A percentile compares a stretch with the other conserved stretches of the same genome.
phyloP scores from a whole-genome alignment of 2,888 invertebrate genomes.

The Phyllotreta cruciferae region DNA sequence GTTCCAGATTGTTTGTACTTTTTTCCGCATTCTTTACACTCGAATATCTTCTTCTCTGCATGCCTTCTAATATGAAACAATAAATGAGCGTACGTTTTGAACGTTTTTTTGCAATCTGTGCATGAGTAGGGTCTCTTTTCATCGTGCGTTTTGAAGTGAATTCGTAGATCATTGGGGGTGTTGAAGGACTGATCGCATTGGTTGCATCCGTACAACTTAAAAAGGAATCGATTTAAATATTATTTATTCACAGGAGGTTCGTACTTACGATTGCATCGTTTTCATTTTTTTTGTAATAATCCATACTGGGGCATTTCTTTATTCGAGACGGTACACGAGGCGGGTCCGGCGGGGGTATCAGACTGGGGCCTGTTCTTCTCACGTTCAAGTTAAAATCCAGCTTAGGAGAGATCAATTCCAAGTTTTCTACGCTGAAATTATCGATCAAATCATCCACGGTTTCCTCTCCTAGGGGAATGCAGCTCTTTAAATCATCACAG shows the following conservation, averaged over 20 bases:
- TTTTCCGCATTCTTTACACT: conserved; percentile 54
- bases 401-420: conserved; percentile 37
- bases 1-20: conserved; percentile 55
- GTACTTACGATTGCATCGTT: conserved; percentile 29
- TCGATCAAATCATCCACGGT: conserved; percentile 39
- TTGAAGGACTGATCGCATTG: conserved; percentile 31
- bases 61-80: conserved; percentile 51
- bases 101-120: conserved; percentile 53
- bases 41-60: conserved; percentile 52
- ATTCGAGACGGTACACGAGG: background rate
- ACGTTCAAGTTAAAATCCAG: conserved; percentile 32
- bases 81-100: conserved; percentile 48
- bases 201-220: conserved; percentile 10
- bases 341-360: conserved; percentile 3
- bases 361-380: background rate
- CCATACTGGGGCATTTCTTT: conserved; percentile 35
- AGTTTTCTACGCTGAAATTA: conserved; percentile 38
- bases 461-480: conserved; percentile 38
- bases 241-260: background rate
- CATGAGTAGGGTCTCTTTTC: conserved; percentile 55
- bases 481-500: conserved; percentile 37
- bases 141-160: conserved; percentile 55
- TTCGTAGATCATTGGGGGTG: conserved; percentile 49
- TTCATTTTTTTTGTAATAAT: conserved; percentile 35
- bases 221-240: background rate